phyloP scores from a whole-genome alignment of 2,113 vertebrate genomes.

The Gallinago paraguaiae region DNA sequence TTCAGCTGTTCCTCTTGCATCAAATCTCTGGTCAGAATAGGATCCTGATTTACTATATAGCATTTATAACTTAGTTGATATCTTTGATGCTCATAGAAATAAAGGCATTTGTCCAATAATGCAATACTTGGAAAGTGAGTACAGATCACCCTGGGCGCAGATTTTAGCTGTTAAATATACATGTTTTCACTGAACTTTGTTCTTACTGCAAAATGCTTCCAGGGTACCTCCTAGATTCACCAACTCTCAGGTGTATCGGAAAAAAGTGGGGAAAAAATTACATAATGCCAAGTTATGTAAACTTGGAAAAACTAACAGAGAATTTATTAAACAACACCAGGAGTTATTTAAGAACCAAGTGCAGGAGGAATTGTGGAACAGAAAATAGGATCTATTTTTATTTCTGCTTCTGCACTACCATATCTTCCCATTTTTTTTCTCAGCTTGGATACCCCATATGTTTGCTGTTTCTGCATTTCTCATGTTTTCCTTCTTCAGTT shows the following conservation, averaged over 20 bases:
- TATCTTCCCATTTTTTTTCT: background rate
- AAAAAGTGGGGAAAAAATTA: background rate
- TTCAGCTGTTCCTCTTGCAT: background rate
- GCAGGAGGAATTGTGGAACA: background rate
- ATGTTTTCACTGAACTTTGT: background rate
- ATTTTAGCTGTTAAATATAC: background rate
- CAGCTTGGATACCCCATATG: background rate
- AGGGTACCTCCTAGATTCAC: background rate
- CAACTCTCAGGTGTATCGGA: background rate
- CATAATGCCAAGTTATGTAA: constrained; percentile 7
- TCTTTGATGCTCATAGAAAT: background rate
- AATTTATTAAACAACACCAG: constrained; percentile 5
- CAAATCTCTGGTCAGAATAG: background rate
- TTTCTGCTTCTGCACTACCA: background rate
- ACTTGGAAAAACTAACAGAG: background rate
- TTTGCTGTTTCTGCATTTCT: constrained; percentile 20
- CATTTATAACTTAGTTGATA: background rate
- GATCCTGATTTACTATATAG: background rate
- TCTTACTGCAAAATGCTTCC: background rate
- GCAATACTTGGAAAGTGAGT: background rate
- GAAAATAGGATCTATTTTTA: background rate
- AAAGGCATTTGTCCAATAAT: background rate
- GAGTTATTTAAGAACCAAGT: constrained; percentile 30
- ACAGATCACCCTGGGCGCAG: background rate
- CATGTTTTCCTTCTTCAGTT: constrained; percentile 7